Evolutionary conservation across 2,888 invertebrate species (phyloP), one percentile per base, ranked within the genome.

Genomic region (Erebia epiphron): DNA sequence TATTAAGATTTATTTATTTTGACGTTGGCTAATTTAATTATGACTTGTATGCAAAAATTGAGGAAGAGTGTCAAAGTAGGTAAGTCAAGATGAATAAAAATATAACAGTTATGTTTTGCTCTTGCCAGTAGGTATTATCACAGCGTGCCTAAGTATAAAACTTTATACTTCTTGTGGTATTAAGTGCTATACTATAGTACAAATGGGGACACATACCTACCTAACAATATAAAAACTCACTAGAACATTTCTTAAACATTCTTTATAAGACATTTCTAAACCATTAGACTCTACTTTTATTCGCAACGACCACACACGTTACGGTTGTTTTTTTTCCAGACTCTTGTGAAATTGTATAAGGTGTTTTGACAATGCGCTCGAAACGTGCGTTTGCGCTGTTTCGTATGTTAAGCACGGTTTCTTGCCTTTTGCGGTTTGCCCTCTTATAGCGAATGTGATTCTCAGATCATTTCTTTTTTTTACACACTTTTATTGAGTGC

Each of bases 291-390:
- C 79, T 76, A 78, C 80, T 84, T 86, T 74, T 87, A 87, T 88
- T 86, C 85, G 86, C 86, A 78, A 75, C 80, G 86, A 90, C 90
- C 90, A 90, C 90, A 90, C 90, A 85, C 88, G 82, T 79, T 73
- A 80, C 71, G 75, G 63, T 77, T 76, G 78, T 77, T 76, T 81
- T 82, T 69, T 82, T 80, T 82, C 71, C 77, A 75, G 26, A 58
- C 79, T 82, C 81, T 82, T 84, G 87, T 86, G 86, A 87, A 90
- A 91, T 91, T 90, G 91, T 91, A 88, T 88, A 88, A 88, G 89
- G 85, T 92, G 90, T 93, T 92, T 89, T 92, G 92, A 93, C 93
- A 92, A 92, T 91, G 86, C 84, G 78, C 73, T 75, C 76, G 83
- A 86, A 84, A 92, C 92, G 92, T 93, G 92, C 85, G 91, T 83